These are phyloP conservation scores for Emmelina monodactyla DNA, from an alignment of 2,888 invertebrate genomes.

Conservation along the genomic window DNA sequence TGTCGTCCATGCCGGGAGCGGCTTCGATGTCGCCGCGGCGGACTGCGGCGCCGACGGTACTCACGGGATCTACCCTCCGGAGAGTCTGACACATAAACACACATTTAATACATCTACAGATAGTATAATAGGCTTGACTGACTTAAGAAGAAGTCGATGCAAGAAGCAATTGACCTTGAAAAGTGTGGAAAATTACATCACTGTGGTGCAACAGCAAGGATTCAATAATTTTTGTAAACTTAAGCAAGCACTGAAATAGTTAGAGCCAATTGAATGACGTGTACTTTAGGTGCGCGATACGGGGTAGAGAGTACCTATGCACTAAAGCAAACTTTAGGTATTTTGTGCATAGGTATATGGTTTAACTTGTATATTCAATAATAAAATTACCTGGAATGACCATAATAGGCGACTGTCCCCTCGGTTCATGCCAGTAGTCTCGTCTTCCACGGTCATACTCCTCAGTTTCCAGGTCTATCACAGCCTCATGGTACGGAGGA, in stretches of 20 bases:
- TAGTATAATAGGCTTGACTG: no score
- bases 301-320: no score
- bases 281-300: no score
- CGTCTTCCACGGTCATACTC: conserved; percentile 38
- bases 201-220: no score
- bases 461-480: conserved; percentile 53
- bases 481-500: conserved; percentile 65
- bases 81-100: conserved; percentile 30
- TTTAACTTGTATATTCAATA: background rate
- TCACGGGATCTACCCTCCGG: conserved; percentile 33
- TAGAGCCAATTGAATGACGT: no score
- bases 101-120: background rate
- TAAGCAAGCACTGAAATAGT: no score
- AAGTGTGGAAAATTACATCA: no score
- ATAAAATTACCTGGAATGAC: conserved; percentile 17
- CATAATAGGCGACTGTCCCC: conserved; percentile 47
- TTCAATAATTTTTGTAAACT: no score
- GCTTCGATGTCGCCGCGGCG: conserved; percentile 30
- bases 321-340: no score
- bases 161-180: no score
- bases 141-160: no score
- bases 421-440: conserved; percentile 49
- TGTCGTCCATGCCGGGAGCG: conserved; percentile 14
- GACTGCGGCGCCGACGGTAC: conserved; percentile 39
- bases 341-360: no score